Percentiles rank a stretch among this genome's conserved stretches.
Evolutionary conservation across 2,113 vertebrate genomes (phyloP).

Genomic region (Tetrax tetrax): DNA sequence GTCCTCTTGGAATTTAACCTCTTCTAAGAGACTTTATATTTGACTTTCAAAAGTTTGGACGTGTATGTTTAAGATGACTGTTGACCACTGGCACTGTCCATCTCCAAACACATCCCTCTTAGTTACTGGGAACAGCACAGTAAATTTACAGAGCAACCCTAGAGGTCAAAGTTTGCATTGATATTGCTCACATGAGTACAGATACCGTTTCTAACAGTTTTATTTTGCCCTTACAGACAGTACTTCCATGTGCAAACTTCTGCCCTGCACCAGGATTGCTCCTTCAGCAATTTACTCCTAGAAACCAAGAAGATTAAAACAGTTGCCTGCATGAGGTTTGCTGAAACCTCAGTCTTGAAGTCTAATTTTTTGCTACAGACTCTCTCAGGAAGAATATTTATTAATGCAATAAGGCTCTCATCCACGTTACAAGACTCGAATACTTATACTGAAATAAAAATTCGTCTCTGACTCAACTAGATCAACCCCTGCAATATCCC

Average conservation of each 20-base stretch:
- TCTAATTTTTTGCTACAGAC: background rate
- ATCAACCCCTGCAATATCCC: background rate
- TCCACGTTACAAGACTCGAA: background rate
- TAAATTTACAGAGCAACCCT: background rate
- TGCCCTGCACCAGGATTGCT: background rate
- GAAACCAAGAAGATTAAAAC: background rate
- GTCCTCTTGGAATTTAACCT: background rate
- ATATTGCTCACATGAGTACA: background rate
- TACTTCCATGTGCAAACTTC: background rate
- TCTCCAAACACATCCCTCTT: background rate
- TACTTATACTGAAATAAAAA: background rate
- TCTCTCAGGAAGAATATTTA: background rate
- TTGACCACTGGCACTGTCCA: accelerated
- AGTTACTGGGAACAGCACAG: background rate
- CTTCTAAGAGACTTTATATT: background rate
- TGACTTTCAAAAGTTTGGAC: background rate
- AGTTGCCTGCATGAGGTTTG: background rate
- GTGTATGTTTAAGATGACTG: accelerated
- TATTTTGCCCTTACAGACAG: background rate
- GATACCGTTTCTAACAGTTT: background rate
- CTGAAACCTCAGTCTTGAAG: background rate
- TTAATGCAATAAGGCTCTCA: background rate
- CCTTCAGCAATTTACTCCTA: background rate
- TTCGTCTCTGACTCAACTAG: background rate
- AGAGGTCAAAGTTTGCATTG: background rate